A percentile compares a stretch with the other conserved stretches of the same genome.
These are phyloP conservation scores for Trachurus trachurus DNA, from an alignment of 2,797 vertebrate genomes.

Conservation along the genomic window DNA sequence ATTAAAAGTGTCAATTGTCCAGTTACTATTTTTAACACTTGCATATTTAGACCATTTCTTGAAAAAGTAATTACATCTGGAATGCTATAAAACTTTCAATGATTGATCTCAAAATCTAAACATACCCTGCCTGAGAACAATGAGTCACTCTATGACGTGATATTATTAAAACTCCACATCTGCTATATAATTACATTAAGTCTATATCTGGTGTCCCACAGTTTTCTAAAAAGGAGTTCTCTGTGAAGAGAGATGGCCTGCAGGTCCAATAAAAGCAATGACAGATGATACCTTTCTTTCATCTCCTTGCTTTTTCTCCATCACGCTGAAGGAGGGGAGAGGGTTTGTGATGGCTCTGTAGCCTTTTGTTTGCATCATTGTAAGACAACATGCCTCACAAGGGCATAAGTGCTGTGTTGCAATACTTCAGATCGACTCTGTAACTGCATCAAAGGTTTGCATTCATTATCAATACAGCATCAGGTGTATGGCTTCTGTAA, in stretches of 20 bases:
- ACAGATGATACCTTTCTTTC: not conserved
- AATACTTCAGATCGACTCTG: not conserved
- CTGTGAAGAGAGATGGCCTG: not conserved
- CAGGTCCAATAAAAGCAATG: not conserved
- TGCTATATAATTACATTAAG: not conserved
- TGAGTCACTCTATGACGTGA: too few relatives aligned
- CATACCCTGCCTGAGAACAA: not conserved
- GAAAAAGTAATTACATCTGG: too few relatives aligned
- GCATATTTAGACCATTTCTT: too few relatives aligned
- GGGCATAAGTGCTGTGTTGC: not conserved
- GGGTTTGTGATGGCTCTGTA: not conserved
- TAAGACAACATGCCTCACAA: not conserved
- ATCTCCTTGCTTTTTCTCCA: not conserved
- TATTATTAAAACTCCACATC: not conserved
- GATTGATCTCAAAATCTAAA: not conserved
- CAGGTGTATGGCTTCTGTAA: not conserved
- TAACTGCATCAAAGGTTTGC: not conserved
- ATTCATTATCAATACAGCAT: not conserved
- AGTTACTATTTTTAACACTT: too few relatives aligned
- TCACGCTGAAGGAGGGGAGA: not conserved
- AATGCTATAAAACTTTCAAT: not conserved
- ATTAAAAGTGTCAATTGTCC: not conserved
- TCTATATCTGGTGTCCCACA: not conserved
- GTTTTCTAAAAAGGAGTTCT: slow-evolving; percentile 15
- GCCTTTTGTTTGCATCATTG: not conserved